Evolutionary conservation across 2,888 invertebrate species (phyloP), one percentile per base, ranked within the genome.

Genomic region (Masnerella sp.): DNA sequence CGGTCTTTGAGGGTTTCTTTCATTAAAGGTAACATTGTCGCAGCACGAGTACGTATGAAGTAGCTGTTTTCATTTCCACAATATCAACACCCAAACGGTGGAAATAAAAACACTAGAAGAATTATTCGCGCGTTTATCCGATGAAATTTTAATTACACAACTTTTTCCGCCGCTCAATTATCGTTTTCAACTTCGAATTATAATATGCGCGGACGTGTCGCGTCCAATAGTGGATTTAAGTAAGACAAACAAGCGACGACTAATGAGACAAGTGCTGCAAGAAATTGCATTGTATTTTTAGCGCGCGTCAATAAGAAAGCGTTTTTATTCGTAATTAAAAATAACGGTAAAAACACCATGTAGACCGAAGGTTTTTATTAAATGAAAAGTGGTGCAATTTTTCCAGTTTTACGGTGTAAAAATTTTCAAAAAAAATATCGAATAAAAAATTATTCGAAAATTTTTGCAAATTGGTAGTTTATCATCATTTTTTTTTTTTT

Each of bases 1-100:
- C 25, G 30, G 45, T 45, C 45, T 45, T 59, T 45, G 36, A 36
- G 58, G 17, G 45, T 59, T 45, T n/a, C n/a, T n/a, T n/a, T 59
- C 36, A 45, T 59, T 45, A 59, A 36, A 25, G 36, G 45, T 12
- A 59, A 36, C 45, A 45, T 45, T 59, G 34, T 45, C 11, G 22
- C 45, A 25, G 12, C 25, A 36, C 30, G 17, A 45, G 25, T 59
- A 32, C 58, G 45, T 25, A 25, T 36, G 8, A 45, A 59, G 45
- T 36, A 22, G 38, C 15, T 45, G 47, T 28, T 61, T 61, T 38
- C 28, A 47, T 47, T 38, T 61, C 12, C 28, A 49, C 38, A 38
- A 40, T 28, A 47, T 38, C 40, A 61, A 61, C 59, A 28, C 12
- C 38, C 20, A 47, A 58, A 47, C 11, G 18, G 18, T 38, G 15